These are phyloP conservation scores for Ridgeia piscesae DNA, from an alignment of 1,140 invertebrate genomes.

Conservation along the genomic window DNA sequence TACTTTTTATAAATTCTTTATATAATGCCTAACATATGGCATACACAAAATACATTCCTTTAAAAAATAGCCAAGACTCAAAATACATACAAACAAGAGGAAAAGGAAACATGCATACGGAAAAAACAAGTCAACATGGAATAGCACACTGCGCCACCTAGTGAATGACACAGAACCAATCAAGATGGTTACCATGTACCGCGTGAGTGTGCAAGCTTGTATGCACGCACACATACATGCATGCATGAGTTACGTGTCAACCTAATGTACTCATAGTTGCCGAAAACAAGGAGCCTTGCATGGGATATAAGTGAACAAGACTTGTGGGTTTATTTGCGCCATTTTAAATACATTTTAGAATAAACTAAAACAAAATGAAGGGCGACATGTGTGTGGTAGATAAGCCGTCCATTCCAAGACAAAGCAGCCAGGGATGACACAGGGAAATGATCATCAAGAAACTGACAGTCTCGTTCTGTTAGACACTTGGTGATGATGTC, in stretches of 20 bases:
- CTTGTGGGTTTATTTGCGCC: neutral
- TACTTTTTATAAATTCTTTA: neutral
- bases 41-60: neutral
- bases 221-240: neutral
- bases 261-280: neutral
- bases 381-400: neutral
- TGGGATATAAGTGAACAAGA: neutral
- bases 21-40: neutral
- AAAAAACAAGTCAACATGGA: conserved; percentile 20
- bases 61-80: too few species aligned
- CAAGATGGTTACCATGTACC: too few species aligned
- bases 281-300: too few species aligned
- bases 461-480: neutral
- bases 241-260: neutral
- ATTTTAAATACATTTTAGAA: neutral
- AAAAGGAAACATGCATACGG: neutral
- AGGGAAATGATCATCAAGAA: neutral
- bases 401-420: neutral
- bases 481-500: neutral
- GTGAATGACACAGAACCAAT: neutral
- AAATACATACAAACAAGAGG: too few species aligned
- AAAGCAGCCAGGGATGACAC: neutral
- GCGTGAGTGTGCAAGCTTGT: neutral
- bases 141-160: neutral
- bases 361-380: neutral